Conservation (phyloP, 2,797 vertebrate species). For the Falco concolor region DNA sequence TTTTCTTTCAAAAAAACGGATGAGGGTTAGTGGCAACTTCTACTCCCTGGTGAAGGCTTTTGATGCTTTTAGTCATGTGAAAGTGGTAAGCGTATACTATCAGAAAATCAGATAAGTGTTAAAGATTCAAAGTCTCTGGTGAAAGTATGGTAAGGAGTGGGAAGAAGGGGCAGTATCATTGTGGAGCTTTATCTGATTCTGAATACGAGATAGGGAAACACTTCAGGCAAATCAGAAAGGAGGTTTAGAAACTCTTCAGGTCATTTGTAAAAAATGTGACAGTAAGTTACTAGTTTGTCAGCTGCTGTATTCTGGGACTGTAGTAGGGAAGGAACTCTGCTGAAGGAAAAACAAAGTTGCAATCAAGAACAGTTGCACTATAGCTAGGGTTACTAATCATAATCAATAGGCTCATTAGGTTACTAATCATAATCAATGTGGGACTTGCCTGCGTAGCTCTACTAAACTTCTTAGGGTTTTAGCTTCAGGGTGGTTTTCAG, state of each 20-base stretch:
- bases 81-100: not conserved
- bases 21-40: not conserved
- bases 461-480: not conserved
- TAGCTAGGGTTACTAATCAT: not conserved
- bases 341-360: not conserved
- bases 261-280: not conserved
- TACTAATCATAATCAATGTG: not conserved
- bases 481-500: not conserved
- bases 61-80: not conserved
- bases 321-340: not conserved
- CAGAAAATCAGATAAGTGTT: not conserved
- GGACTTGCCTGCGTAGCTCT: not conserved
- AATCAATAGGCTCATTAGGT: not conserved
- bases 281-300: not conserved
- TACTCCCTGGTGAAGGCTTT: not conserved
- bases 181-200: not conserved
- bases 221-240: not conserved
- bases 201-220: not conserved
- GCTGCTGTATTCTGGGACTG: not conserved
- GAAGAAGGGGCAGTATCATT: not conserved
- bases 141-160: not conserved
- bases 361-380: not conserved
- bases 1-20: not conserved
- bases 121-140: not conserved
- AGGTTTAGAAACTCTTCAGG: not conserved